Evolutionary conservation across 2,888 invertebrate genomes (phyloP).

Genomic region (Steinernema scapterisci): DNA sequence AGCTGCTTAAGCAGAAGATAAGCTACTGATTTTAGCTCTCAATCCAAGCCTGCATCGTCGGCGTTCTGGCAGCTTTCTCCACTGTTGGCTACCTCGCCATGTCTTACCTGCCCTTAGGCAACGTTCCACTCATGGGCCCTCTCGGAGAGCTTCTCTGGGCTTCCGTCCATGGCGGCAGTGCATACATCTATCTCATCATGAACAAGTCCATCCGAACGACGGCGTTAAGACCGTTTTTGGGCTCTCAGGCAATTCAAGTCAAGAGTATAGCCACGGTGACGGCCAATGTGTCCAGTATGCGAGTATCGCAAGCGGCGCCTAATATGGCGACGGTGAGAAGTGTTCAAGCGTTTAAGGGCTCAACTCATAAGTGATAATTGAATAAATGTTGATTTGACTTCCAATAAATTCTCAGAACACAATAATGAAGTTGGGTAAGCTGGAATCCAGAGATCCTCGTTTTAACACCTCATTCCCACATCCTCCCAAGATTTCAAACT

Average conservation of each 20-base stretch:
- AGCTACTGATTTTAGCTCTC: not conserved
- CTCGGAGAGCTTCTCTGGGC: slow-evolving; percentile 10
- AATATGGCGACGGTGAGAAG: too few relatives aligned
- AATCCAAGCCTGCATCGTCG: slow-evolving; percentile 12
- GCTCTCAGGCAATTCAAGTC: not conserved
- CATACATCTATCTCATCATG: slow-evolving; percentile 19
- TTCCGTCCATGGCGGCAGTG: slow-evolving; percentile 12
- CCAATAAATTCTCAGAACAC: too few relatives aligned
- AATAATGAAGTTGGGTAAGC: too few relatives aligned
- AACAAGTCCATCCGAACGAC: slow-evolving; percentile 9
- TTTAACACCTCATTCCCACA: too few relatives aligned
- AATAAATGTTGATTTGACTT: too few relatives aligned
- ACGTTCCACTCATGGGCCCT: slow-evolving; percentile 3
- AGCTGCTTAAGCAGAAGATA: not conserved
- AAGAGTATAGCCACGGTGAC: not conserved
- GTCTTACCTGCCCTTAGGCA: not conserved
- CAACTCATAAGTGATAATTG: too few relatives aligned
- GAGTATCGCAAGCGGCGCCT: too few relatives aligned
- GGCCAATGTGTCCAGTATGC: not conserved
- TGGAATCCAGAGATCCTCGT: too few relatives aligned
- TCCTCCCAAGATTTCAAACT: too few relatives aligned
- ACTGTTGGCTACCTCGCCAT: slow-evolving; percentile 6
- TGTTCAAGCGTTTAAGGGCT: too few relatives aligned
- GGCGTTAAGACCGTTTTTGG: not conserved
- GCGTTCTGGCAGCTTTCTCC: slow-evolving; percentile 7